These are phyloP conservation scores for Lordiphosa collinella DNA, from an alignment of 1,140 invertebrate species.

Conservation along the genomic window DNA sequence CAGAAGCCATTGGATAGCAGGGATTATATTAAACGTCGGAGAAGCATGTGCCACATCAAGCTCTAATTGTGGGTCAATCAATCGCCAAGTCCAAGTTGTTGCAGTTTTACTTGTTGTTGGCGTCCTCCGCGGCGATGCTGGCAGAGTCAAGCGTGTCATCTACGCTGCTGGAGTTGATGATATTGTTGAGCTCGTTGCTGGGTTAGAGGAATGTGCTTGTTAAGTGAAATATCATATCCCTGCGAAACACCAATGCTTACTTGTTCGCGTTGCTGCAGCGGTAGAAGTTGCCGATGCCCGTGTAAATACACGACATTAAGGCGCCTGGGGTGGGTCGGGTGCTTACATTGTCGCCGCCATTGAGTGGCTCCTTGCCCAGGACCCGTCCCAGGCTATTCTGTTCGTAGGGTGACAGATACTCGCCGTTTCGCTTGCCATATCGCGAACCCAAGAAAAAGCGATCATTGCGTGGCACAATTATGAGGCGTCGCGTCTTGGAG, in stretches of 20 bases:
- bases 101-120: slow-evolving; percentile 16
- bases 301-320: slow-evolving; percentile 60
- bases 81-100: slow-evolving; percentile 8
- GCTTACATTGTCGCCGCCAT: slow-evolving; percentile 1
- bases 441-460: slow-evolving; percentile 76
- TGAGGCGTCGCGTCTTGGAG: slow-evolving; percentile 56
- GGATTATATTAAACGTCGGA: slow-evolving; percentile 25
- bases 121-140: slow-evolving; percentile 25
- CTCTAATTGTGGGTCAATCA: slow-evolving; percentile 24
- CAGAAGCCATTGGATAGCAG: slow-evolving; percentile 32
- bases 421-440: slow-evolving; percentile 68
- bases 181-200: slow-evolving; percentile 32
- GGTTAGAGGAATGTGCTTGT: background rate
- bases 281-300: slow-evolving; percentile 61
- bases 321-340: slow-evolving; percentile 4
- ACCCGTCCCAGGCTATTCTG: slow-evolving; percentile 33
- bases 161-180: slow-evolving; percentile 18
- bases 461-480: slow-evolving; percentile 74
- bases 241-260: slow-evolving; percentile 33
- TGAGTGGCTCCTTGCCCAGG: slow-evolving; percentile 19
- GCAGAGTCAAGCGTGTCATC: slow-evolving; percentile 18
- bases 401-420: slow-evolving; percentile 49
- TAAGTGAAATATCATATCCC: background rate
- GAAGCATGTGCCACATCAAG: slow-evolving; percentile 33
- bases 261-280: slow-evolving; percentile 49